phyloP scores from a whole-genome alignment of 2,113 vertebrate species.

The Cyprinus carpio region DNA sequence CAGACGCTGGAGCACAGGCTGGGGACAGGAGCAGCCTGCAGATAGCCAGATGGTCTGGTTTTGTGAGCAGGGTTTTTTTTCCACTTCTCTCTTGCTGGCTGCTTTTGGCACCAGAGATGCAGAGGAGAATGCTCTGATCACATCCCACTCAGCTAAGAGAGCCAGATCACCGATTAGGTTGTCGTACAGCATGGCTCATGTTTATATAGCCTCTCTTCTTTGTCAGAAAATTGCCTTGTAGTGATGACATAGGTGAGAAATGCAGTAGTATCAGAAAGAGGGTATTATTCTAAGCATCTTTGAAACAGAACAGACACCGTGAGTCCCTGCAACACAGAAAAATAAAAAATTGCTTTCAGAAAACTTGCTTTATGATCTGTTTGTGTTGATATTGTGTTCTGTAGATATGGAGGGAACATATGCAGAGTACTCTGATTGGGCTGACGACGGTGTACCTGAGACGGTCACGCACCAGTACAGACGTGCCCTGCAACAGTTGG shows the following conservation, averaged over 20 bases:
- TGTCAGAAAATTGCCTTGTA: background rate
- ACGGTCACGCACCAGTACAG: constrained; percentile 79
- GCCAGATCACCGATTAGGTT: constrained; percentile 26
- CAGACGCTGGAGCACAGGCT: constrained; percentile 9
- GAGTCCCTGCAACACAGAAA: background rate
- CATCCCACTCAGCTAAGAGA: constrained; percentile 4
- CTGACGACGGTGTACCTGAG: constrained; percentile 83
- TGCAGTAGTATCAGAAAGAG: background rate
- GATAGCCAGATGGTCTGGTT: constrained; percentile 56
- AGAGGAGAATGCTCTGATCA: background rate
- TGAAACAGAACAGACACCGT: background rate
- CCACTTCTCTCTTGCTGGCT: background rate
- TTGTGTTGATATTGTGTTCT: background rate
- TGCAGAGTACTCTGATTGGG: constrained; percentile 93
- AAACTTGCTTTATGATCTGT: background rate
- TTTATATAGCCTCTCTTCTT: background rate
- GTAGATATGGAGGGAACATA: constrained; percentile 92
- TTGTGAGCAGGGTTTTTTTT: constrained; percentile 26
- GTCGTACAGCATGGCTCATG: background rate
- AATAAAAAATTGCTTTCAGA: background rate
- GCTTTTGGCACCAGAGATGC: constrained; percentile 17
- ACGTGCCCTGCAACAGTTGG: constrained; percentile 84
- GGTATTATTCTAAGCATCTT: background rate
- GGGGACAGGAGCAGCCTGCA: constrained; percentile 28
- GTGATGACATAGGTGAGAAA: constrained; percentile 20